phyloP scores from a whole-genome alignment of 2,797 vertebrate species.

The Poliocrania exsul region DNA sequence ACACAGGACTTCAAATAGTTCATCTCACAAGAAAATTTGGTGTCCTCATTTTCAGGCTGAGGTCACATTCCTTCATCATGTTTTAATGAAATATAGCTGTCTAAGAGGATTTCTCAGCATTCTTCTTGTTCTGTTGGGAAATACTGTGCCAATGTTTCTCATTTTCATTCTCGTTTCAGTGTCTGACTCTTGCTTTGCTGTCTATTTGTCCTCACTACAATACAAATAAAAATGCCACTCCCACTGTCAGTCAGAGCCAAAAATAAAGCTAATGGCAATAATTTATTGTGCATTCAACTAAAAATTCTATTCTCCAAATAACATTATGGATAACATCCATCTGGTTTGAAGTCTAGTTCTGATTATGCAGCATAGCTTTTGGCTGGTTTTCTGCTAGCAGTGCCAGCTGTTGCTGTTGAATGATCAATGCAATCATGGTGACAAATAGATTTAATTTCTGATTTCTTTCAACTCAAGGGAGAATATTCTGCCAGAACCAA shows the following conservation, averaged over 20 bases:
- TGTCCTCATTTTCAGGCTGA: slow-evolving; percentile 11
- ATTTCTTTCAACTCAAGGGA: not conserved
- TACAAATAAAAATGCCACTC: slow-evolving; percentile 38
- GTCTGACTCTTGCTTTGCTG: slow-evolving; percentile 51
- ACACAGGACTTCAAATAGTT: not conserved
- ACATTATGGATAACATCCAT: slow-evolving; percentile 49
- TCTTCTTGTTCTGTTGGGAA: slow-evolving; percentile 28
- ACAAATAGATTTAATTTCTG: slow-evolving; percentile 22
- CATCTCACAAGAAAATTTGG: not conserved
- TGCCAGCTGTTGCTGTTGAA: slow-evolving; percentile 48
- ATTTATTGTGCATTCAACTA: slow-evolving; percentile 10
- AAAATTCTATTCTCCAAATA: slow-evolving; percentile 43
- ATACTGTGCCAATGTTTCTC: not conserved
- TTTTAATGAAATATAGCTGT: slow-evolving; percentile 27
- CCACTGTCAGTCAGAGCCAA: slow-evolving; percentile 20
- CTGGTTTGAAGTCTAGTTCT: slow-evolving; percentile 53
- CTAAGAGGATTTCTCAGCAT: slow-evolving; percentile 42
- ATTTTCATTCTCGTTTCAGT: slow-evolving; percentile 26
- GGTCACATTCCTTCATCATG: not conserved
- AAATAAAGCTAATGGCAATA: slow-evolving; percentile 36
- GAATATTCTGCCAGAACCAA: not conserved
- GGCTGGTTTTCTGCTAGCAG: slow-evolving; percentile 33
- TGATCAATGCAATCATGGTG: not conserved
- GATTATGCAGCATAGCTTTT: slow-evolving; percentile 50
- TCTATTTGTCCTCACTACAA: slow-evolving; percentile 49